Base-by-base conservation (phyloP, 2,888 invertebrate species). In the Stenotaenia linearis region DNA sequence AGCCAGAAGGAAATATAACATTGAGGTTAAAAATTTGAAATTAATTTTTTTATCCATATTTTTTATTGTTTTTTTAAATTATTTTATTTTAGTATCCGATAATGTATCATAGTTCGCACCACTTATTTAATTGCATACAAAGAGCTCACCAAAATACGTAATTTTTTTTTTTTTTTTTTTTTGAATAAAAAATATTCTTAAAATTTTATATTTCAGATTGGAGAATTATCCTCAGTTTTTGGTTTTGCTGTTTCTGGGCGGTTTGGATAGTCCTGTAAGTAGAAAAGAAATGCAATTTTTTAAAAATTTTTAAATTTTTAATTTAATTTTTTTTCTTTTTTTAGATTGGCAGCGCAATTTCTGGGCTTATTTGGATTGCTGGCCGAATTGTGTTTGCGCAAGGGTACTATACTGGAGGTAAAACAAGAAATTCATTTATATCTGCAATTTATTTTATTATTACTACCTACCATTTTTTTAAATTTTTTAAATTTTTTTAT, bases 111-210 rank as follows among this genome's bases (percentile, higher is more conserved):
- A 84, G 84, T 32, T 83, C 82, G 28, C 83, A 82, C 69, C 84
- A 84, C 21, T 81, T 83, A 15, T 87, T 87, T 82, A 87, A 87
- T 84, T 86, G 86, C 81, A 82, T 86, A 21, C 87, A 87, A 81
- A 83, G 87, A 82, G 88, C 87, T 75, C 88, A 88, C 82, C 88
- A 88, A 82, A 88, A 88, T 82, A 88, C 88, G 85, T 87, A 83
- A 85, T n/a, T n/a, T n/a, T n/a, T n/a, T n/a, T n/a, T n/a, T n/a
- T n/a, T n/a, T n/a, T n/a, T n/a, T n/a, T n/a, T n/a, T n/a, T n/a
- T n/a, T 56, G 56, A 10, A 56, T 56, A 56, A 56, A 10, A 15
- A 18, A 18, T 2, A n/a, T 37, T 12, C 79, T 0, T 32, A 18
- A 32, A 18, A 28, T 12, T 77, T 74, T 9, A 9, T 2, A 45